phyloP scores from a whole-genome alignment of 2,113 vertebrate genomes.

The Penelope pileata region DNA sequence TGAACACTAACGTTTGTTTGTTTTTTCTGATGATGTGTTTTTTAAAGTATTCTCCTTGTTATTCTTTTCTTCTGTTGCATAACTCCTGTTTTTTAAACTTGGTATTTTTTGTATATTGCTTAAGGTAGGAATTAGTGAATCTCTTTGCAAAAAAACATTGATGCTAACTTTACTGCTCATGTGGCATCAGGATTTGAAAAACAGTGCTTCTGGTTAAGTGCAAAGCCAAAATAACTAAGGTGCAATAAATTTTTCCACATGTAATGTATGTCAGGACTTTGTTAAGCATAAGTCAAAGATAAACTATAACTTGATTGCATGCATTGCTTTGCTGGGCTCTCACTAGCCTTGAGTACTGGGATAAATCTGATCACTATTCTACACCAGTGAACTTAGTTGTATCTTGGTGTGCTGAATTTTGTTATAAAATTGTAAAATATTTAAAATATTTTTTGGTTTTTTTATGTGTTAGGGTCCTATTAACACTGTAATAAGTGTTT shows the following conservation, averaged over 20 bases:
- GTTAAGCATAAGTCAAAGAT: background rate
- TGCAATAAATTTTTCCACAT: background rate
- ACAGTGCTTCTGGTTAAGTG: rapidly evolving
- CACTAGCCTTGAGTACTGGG: rapidly evolving
- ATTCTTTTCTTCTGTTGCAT: background rate
- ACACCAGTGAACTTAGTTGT: background rate
- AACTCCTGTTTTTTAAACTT: background rate
- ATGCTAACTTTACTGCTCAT: background rate
- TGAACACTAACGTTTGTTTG: background rate
- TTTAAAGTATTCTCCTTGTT: background rate
- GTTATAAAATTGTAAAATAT: background rate
- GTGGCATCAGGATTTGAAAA: background rate
- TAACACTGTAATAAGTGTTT: background rate
- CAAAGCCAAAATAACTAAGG: background rate
- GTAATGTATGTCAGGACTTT: background rate
- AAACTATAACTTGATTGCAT: background rate
- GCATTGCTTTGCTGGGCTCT: background rate
- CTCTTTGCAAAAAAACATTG: background rate
- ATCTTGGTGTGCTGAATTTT: background rate
- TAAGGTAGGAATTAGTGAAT: background rate
- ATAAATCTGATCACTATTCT: rapidly evolving
- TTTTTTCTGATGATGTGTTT: background rate
- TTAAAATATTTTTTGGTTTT: background rate
- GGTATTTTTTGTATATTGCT: background rate
- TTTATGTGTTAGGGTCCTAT: background rate